phyloP scores from a whole-genome alignment of 2,113 vertebrate species.

The Lycocorax pyrrhopterus region DNA sequence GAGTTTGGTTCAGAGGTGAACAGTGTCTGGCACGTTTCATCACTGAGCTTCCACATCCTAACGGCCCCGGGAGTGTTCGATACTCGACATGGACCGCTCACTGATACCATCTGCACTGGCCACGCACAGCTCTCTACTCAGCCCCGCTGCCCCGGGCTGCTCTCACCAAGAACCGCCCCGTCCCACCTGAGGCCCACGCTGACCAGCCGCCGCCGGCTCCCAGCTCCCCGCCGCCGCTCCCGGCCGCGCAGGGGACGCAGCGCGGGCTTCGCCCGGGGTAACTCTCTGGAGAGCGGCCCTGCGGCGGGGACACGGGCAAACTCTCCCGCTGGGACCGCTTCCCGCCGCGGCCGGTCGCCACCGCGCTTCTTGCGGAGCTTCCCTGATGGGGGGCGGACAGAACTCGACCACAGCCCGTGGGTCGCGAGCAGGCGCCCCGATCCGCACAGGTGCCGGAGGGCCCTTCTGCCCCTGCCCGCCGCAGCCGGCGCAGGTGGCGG shows the following conservation, averaged over 20 bases:
- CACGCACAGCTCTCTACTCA: background rate
- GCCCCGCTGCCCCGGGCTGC: background rate
- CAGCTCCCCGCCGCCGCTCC: background rate
- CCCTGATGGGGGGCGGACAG: background rate
- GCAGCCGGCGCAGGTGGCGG: background rate
- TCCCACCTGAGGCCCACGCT: background rate
- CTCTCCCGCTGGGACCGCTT: background rate
- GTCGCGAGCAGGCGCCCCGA: no score
- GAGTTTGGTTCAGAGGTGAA: background rate
- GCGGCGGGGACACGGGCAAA: background rate
- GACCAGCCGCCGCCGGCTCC: background rate
- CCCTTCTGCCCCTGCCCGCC: background rate
- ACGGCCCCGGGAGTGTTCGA: fast-evolving
- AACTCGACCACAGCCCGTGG: background rate
- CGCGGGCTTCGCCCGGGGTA: background rate
- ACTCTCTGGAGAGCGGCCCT: background rate
- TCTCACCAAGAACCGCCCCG: fast-evolving
- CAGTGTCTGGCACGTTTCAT: background rate
- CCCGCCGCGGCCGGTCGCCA: background rate
- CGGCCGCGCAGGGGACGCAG: background rate
- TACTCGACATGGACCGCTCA: fast-evolving
- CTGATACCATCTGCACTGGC: fast-evolving
- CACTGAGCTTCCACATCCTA: background rate
- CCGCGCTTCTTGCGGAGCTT: background rate
- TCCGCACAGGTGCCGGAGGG: background rate